A percentile compares a stretch with the other conserved stretches of the same genome.
Conservation (phyloP, 2,888 invertebrate genomes). For the Spialia ferax region DNA sequence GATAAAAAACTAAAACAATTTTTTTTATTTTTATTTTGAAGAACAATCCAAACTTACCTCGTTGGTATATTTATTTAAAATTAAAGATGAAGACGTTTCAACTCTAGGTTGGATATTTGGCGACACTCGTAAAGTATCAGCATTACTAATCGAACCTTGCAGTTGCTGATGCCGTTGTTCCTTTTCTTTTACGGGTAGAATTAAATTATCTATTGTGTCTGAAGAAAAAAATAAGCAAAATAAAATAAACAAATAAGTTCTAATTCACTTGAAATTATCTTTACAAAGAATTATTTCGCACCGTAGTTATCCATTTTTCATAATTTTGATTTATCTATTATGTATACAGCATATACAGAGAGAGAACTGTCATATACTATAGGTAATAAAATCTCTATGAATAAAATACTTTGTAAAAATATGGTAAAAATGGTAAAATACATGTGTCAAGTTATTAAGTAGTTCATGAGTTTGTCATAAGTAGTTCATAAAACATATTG, state of each 20-base stretch:
- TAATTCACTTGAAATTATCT: background rate
- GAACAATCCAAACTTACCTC: too few species aligned
- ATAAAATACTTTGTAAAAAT: too few species aligned
- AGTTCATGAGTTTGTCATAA: too few species aligned
- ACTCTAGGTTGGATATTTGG: background rate
- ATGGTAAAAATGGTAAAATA: too few species aligned
- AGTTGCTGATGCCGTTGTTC: background rate
- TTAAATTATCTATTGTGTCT: background rate
- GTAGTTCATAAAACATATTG: too few species aligned
- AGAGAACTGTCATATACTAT: too few species aligned
- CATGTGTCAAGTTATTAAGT: too few species aligned
- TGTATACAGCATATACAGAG: too few species aligned
- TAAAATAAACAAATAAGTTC: background rate
- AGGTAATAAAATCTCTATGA: too few species aligned
- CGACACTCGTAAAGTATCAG: background rate
- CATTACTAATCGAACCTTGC: background rate
- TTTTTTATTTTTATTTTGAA: too few species aligned
- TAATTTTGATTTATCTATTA: background rate
- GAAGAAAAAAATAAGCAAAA: constrained; percentile 3
- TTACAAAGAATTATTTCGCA: background rate
- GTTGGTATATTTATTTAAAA: background rate
- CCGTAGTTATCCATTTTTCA: background rate
- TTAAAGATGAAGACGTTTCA: background rate
- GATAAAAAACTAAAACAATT: background rate
- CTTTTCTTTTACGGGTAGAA: background rate